Evolutionary conservation across 30 jellyfish, hydroid and myxozoan species (phyloP), one percentile per base, ranked within the genome.

Genomic region (Mastigias papua): DNA sequence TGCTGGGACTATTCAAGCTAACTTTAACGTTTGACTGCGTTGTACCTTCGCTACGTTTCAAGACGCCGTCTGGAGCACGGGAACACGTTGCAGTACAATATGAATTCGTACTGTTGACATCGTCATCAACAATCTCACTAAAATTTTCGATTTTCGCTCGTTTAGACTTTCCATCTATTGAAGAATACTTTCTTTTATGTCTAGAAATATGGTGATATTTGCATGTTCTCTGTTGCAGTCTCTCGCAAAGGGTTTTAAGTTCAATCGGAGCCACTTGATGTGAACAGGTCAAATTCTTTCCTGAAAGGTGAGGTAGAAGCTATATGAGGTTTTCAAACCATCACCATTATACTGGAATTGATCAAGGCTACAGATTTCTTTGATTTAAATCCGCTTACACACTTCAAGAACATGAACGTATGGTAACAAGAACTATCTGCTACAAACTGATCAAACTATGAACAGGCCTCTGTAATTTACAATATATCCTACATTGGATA

Each of bases 271-370:
- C 62, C 32, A 85, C 33, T 2, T 89, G 15, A 1, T 95, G 90
- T 23, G 97, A 89, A 48, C 93, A 94, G 46, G 76, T 64, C 74
- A 94, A 60, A 32, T 85, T 95, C 72, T 94, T 94, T 10, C 99
- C 99, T 94, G 49, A 6, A 76, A 88, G 37, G 67, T 4, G 27
- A 51, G n/a, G n/a, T n/a, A n/a, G n/a, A n/a, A n/a, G n/a, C n/a
- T n/a, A n/a, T n/a, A n/a, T n/a, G n/a, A n/a, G n/a, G n/a, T n/a
- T n/a, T n/a, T n/a, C n/a, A n/a, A n/a, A n/a, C n/a, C n/a, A n/a
- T n/a, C n/a, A n/a, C n/a, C n/a, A n/a, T n/a, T n/a, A n/a, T n/a
- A n/a, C n/a, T n/a, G n/a, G n/a, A n/a, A n/a, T n/a, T n/a, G n/a
- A n/a, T n/a, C n/a, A n/a, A n/a, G n/a, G n/a, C n/a, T n/a, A n/a